Base-by-base conservation (phyloP, 2,113 vertebrate genomes). In the Nesoenas mayeri region DNA sequence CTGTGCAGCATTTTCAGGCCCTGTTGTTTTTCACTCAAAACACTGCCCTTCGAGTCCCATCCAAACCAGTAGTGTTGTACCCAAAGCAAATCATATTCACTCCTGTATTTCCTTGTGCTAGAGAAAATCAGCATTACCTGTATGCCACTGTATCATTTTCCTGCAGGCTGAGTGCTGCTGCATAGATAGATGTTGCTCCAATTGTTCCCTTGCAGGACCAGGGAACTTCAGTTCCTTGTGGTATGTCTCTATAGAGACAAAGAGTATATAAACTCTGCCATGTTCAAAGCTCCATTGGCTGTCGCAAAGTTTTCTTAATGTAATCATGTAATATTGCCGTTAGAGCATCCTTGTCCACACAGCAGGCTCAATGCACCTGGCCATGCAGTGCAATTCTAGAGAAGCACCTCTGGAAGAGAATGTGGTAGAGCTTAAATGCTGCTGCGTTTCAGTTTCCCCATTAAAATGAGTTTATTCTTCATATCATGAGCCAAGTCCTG, bases 351-450 rank as follows among this genome's bases (percentile, higher is more conserved):
- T 80, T 94, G 61, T 81, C 65, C 80, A 78, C 61, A 60, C 85
- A 89, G 73, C 88, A 94, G 88, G 86, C 50, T 92, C 11, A 1
- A 57, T 69, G 91, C 83, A 84, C 86, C 88, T 96, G 95, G 88
- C 80, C 86, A 34, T 47, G 62, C 73, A 79, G 40, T 44, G 77
- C 69, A 48, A 36, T 89, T 93, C 82, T 47, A 84, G 70, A 93
- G 88, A 88, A 92, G 57, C 67, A 86, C 82, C 93, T 92, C 85
- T 84, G 65, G 83, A 93, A 65, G 57, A 92, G 64, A 93, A 57
- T 18, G 36, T 87, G 78, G 58, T 72, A 87, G 85, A 94, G 36
- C 31, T 81, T 92, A 81, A 86, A 29, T 53, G 50, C 44, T 92
- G 77, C 73, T 88, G 50, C 5, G 0, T 84, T 81, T 90, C 83